phyloP scores from a whole-genome alignment of 1,140 invertebrate genomes.

The Lineus longissimus region DNA sequence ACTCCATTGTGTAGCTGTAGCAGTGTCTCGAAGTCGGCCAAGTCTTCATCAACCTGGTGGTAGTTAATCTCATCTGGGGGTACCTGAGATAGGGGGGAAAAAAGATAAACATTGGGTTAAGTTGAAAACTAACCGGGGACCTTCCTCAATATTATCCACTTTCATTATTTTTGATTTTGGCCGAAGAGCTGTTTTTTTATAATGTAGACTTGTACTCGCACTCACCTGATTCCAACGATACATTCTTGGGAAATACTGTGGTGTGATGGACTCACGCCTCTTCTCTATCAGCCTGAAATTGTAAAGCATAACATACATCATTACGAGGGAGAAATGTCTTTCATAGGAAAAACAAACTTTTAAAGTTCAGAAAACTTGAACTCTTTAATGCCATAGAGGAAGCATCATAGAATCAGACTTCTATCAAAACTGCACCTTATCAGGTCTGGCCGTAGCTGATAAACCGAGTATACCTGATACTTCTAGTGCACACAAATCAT shows the following conservation, averaged over 20 bases:
- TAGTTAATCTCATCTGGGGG: conserved; percentile 25
- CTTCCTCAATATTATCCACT: too few relatives aligned
- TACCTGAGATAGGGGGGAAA: conserved; percentile 21
- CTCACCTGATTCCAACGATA: not conserved
- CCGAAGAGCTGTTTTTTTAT: too few relatives aligned
- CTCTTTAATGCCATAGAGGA: too few relatives aligned
- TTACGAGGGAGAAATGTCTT: not conserved
- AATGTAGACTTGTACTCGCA: not conserved
- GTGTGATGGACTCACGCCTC: not conserved
- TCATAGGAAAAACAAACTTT: too few relatives aligned
- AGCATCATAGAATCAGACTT: too few relatives aligned
- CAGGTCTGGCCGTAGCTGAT: too few relatives aligned
- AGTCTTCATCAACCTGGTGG: conserved; percentile 21
- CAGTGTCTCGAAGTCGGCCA: conserved; percentile 19
- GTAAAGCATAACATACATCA: not conserved
- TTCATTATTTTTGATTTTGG: too few relatives aligned
- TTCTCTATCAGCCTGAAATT: conserved; percentile 5
- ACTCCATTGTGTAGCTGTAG: conserved; percentile 29
- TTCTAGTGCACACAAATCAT: too few relatives aligned
- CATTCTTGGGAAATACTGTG: not conserved
- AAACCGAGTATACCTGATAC: too few relatives aligned
- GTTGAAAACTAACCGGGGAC: too few relatives aligned
- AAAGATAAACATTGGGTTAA: not conserved
- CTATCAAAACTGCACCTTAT: too few relatives aligned
- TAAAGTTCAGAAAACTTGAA: too few relatives aligned